These are phyloP conservation scores for Callochromis pleurospilus DNA, from an alignment of 2,113 vertebrate species.

Conservation along the genomic window DNA sequence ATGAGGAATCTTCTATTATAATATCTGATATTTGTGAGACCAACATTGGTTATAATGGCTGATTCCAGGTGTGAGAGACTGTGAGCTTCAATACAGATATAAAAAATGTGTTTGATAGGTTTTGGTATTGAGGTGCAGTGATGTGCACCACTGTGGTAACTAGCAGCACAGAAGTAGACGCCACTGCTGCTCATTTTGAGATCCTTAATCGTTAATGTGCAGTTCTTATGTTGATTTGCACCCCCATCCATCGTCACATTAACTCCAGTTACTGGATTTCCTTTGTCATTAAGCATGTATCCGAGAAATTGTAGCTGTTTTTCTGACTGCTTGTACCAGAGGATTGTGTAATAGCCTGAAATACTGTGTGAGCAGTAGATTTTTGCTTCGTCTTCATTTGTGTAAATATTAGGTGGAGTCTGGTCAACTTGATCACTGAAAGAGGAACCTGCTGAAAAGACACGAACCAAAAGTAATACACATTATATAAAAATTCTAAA, in stretches of 20 bases:
- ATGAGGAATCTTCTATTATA: background rate
- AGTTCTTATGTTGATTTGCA: background rate
- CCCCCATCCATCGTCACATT: accelerated
- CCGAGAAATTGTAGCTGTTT: accelerated
- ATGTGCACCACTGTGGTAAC: accelerated
- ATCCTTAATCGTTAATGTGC: accelerated
- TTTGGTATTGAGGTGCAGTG: background rate
- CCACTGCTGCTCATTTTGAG: background rate
- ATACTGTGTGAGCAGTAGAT: background rate
- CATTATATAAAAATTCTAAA: accelerated
- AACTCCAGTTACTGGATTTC: accelerated
- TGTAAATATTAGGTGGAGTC: background rate
- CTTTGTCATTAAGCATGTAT: accelerated
- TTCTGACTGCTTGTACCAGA: background rate
- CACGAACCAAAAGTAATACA: accelerated
- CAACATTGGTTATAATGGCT: background rate
- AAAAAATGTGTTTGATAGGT: background rate
- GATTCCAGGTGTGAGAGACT: accelerated
- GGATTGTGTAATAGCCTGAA: accelerated
- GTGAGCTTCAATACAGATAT: accelerated
- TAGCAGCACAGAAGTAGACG: accelerated
- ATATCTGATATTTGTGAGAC: background rate
- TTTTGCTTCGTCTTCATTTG: accelerated
- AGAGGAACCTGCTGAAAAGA: accelerated
- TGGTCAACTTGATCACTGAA: background rate